A percentile compares a stretch with the other conserved stretches of the same genome.
Evolutionary conservation across 2,888 invertebrate species (phyloP).

Genomic region (Melangyna quadrimaculata): DNA sequence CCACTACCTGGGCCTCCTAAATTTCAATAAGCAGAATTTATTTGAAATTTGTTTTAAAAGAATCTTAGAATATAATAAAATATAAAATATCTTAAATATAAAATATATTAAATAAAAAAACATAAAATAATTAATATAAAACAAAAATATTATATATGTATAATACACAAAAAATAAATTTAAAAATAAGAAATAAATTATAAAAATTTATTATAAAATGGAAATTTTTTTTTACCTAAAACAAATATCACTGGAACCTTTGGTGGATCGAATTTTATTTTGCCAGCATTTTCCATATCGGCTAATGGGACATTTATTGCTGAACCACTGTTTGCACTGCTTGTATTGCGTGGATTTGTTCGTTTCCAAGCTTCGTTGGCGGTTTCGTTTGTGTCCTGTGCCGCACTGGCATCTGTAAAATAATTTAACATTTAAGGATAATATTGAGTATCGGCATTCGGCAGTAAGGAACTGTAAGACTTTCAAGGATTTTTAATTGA

Average conservation of each 20-base stretch:
- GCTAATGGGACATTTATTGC: slow-evolving; percentile 84
- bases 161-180: not conserved
- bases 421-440: not conserved
- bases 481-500: too few species aligned
- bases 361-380: slow-evolving; percentile 80
- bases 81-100: not conserved
- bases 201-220: too few species aligned
- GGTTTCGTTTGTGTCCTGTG: slow-evolving; percentile 88
- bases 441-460: too few species aligned
- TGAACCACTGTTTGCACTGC: slow-evolving; percentile 79
- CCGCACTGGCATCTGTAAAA: slow-evolving; percentile 83
- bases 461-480: too few species aligned
- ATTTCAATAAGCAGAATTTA: not conserved
- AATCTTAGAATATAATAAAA: not conserved
- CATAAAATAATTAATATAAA: too few species aligned
- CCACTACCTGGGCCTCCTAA: slow-evolving; percentile 96
- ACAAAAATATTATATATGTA: too few species aligned
- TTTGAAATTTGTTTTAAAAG: slow-evolving; percentile 76
- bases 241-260: slow-evolving; percentile 94
- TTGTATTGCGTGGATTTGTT: slow-evolving; percentile 75
- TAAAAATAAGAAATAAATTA: not conserved
- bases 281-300: slow-evolving; percentile 90
- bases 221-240: too few species aligned
- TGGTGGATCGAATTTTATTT: slow-evolving; percentile 92
- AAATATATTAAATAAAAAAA: too few species aligned